These are phyloP conservation scores for Ormia ochracea DNA, from an alignment of 2,888 invertebrate genomes.

Conservation along the genomic window DNA sequence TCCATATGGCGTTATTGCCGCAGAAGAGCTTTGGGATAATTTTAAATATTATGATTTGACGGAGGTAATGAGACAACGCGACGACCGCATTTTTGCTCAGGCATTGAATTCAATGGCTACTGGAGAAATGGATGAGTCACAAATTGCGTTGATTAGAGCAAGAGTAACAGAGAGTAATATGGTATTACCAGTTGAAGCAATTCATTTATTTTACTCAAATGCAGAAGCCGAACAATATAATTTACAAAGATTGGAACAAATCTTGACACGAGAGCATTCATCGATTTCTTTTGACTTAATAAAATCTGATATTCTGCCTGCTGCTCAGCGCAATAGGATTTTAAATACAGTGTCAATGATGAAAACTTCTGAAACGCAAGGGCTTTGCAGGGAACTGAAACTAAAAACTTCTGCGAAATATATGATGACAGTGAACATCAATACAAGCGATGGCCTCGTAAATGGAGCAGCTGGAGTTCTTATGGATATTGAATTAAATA, in stretches of 20 bases:
- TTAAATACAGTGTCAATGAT: neutral
- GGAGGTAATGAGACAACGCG: slow-evolving; percentile 15
- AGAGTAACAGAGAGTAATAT: neutral
- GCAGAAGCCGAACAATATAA: slow-evolving; percentile 15
- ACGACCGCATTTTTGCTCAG: slow-evolving; percentile 1
- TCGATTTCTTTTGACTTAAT: neutral
- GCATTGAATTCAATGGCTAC: slow-evolving; percentile 9
- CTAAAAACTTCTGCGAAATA: too few species aligned
- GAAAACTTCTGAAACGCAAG: too few species aligned
- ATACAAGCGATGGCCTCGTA: too few species aligned
- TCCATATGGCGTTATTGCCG: too few species aligned
- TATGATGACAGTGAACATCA: too few species aligned
- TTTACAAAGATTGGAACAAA: neutral
- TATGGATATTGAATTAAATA: too few species aligned
- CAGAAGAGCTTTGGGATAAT: neutral
- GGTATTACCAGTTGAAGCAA: neutral
- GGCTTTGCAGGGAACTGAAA: too few species aligned
- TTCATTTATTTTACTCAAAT: slow-evolving; percentile 18
- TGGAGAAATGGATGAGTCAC: slow-evolving; percentile 12
- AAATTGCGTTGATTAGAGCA: neutral
- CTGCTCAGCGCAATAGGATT: neutral
- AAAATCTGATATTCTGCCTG: neutral
- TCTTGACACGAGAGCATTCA: neutral
- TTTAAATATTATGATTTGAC: neutral
- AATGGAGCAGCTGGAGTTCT: too few species aligned